These are phyloP conservation scores for Halcyon leucocephala DNA, from an alignment of 2,797 vertebrate genomes.

Conservation along the genomic window DNA sequence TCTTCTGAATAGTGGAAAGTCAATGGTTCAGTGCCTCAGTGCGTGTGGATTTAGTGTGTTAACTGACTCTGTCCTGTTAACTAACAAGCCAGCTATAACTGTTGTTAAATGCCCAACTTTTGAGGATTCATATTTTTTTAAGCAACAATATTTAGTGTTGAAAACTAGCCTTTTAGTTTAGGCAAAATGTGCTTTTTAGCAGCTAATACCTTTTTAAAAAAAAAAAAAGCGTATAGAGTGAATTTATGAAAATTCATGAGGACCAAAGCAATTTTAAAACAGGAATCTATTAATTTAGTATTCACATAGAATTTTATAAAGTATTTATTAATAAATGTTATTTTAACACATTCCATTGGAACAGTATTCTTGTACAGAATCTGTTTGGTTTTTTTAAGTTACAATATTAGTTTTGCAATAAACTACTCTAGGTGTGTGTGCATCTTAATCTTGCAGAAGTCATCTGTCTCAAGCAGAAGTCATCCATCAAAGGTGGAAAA, in stretches of 20 bases:
- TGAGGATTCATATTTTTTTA: conserved; percentile 75
- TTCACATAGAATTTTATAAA: conserved; percentile 84
- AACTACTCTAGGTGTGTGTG: conserved; percentile 71
- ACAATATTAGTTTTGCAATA: conserved; percentile 77
- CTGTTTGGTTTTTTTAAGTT: conserved; percentile 72
- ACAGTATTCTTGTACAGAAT: conserved; percentile 83
- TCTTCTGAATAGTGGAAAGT: conserved; percentile 56
- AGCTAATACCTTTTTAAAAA: conserved; percentile 73
- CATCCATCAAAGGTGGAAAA: conserved; percentile 73
- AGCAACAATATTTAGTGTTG: conserved; percentile 70
- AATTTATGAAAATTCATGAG: conserved; percentile 81
- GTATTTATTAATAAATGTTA: conserved; percentile 88
- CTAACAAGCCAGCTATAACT: conserved; percentile 76
- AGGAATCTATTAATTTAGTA: conserved; percentile 86
- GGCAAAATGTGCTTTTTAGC: conserved; percentile 77
- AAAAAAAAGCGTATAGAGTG: conserved; percentile 75
- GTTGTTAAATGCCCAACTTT: conserved; percentile 64
- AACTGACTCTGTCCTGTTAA: conserved; percentile 70
- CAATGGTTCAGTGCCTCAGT: conserved; percentile 62
- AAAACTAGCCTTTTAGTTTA: conserved; percentile 76
- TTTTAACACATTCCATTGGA: conserved; percentile 86
- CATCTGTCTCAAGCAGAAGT: conserved; percentile 59
- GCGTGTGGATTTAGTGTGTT: conserved; percentile 45
- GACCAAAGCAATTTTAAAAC: conserved; percentile 85
- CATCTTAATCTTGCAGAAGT: conserved; percentile 68